Base-by-base conservation (phyloP, 2,888 invertebrate species). In the Maniola hyperantus region DNA sequence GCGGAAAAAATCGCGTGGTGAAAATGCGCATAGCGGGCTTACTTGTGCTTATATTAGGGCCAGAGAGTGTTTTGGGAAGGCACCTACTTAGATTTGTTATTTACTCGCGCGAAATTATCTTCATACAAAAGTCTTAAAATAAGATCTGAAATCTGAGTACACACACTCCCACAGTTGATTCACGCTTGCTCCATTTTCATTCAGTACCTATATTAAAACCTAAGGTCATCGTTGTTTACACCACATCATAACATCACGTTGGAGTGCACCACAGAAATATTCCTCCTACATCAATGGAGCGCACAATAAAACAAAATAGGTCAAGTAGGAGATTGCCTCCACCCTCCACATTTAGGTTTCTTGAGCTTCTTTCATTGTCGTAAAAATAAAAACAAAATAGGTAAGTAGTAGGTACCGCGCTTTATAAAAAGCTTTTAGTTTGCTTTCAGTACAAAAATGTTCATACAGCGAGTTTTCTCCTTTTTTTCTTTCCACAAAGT, bases 161-260 rank as follows among this genome's bases (percentile, higher is more conserved):
- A 51, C 50, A 51, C 50, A 58, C 42, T 44, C 48, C 46, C 64
- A 59, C 53, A 60, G 42, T 63, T 72, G 71, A 72, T 68, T 71
- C 71, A 70, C 63, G 68, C 42, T 54, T 69, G 66, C 65, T 69
- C 72, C 69, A 70, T 65, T 71, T 73, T 46, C 51, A 63, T 59
- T 54, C 61, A 54, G 66, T 18, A 60, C 50, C 10, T 68, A 69
- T 50, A 69, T 72, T 69, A 60, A 70, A 66, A 71, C 65, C 61
- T 71, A 73, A 73, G 73, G 72, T 66, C 69, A 65, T 54, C 58
- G 66, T 58, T 69, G 61, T 65, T 67, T 72, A 69, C 67, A 64
- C 55, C 48, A 68, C 69, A 26, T 69, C 66, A 68, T 69, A 65
- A 71, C 64, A 64, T 69, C 53, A 36, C 57, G 57, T 64, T 54